Base-by-base conservation (phyloP, 2,888 invertebrate species). In the Nymphalis urticae region DNA sequence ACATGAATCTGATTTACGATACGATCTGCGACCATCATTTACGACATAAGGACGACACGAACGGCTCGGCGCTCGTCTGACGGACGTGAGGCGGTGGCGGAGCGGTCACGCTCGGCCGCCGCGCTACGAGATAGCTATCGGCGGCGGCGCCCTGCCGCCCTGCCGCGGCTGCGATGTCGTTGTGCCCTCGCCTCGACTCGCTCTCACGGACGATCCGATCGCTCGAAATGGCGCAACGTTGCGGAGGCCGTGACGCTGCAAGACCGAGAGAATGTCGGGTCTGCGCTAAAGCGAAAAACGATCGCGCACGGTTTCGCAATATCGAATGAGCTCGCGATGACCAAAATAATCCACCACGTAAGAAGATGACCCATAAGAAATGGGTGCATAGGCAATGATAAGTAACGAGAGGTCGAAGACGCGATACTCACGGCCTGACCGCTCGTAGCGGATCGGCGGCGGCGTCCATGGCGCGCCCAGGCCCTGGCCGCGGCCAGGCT, bases 391-490 rank as follows among this genome's bases (percentile, higher is more conserved):
- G 78, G 75, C 78, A 78, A 79, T 75, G 74, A 79, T 79, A 77
- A 78, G 73, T 76, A 76, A 66, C 71, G 75, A 76, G 75, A 75
- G 68, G 73, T 64, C 63, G 64, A 48, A 68, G 72, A 69, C 76
- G 64, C 75, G 86, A 89, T 93, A 93, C 93, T 92, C 89, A 90
- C 93, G 91, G 93, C 93, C 92, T 90, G 89, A 88, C 90, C 85
- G 85, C 86, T 85, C 87, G 88, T 83, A 90, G 89, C 86, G 90
- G 90, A 85, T 90, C 90, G 82, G 88, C 89, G 85, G 90, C 91
- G 91, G 87, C 91, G 86, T 93, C 89, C 85, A 90, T 87, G 87
- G 90, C 90, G 88, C 89, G 90, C 90, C 90, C 89, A 86, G 90
- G 89, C 89, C 89, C 89, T 86, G 89, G 89, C 89, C 87, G 86